phyloP scores from a whole-genome alignment of 2,797 vertebrate genomes.

The Gephyroberyx darwinii region DNA sequence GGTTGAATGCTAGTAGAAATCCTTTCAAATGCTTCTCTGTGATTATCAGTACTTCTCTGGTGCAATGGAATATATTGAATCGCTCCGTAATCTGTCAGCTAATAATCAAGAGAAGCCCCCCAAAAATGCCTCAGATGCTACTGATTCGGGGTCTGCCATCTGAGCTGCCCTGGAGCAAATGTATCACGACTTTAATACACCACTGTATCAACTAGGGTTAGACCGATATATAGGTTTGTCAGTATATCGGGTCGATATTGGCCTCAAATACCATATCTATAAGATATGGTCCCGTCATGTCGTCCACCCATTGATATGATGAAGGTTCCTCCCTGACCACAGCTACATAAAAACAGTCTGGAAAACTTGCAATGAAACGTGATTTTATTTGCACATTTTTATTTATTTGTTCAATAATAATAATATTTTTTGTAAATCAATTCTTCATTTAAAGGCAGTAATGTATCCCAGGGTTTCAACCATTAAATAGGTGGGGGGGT shows the following conservation, averaged over 20 bases:
- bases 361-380: too few species aligned
- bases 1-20: not conserved
- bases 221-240: too few species aligned
- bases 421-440: too few species aligned
- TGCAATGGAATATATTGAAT: constrained; percentile 5
- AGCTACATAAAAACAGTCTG: not conserved
- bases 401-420: constrained; percentile 23
- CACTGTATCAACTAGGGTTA: not conserved
- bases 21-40: not conserved
- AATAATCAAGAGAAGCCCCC: not conserved
- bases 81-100: constrained; percentile 26
- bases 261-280: constrained; percentile 6
- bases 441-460: too few species aligned
- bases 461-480: too few species aligned
- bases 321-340: not conserved
- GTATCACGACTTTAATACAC: not conserved
- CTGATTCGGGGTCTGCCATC: not conserved
- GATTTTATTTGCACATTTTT: constrained; percentile 50
- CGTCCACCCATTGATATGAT: too few species aligned
- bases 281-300: constrained; percentile 2
- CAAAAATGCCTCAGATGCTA: not conserved
- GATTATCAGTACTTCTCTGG: constrained; percentile 3
- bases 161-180: not conserved
- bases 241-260: not conserved
- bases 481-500: not conserved